phyloP scores from a whole-genome alignment of 2,797 vertebrate species.

The Sebastes kiyomatsui region DNA sequence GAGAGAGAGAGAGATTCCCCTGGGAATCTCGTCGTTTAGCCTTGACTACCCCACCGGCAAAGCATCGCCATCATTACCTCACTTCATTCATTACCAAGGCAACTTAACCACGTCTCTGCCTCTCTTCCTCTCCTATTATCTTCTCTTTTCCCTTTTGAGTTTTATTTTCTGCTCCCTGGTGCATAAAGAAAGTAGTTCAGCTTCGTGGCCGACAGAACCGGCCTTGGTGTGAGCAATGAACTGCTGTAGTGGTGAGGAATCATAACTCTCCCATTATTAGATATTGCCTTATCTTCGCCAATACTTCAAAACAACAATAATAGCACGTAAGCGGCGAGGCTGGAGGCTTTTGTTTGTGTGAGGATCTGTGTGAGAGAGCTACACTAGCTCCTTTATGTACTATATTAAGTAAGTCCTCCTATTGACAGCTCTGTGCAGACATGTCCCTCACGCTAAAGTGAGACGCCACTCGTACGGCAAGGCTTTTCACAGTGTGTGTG shows the following conservation, averaged over 20 bases:
- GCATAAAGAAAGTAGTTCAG: background rate
- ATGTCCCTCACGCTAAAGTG: background rate
- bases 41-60: background rate
- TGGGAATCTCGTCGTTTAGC: background rate
- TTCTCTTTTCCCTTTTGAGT: background rate
- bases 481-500: background rate
- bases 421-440: conserved; percentile 14
- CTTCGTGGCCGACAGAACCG: background rate
- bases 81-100: conserved; percentile 1
- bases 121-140: background rate
- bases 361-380: background rate
- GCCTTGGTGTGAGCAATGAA: background rate
- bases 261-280: conserved; percentile 25
- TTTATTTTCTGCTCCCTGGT: conserved; percentile 6
- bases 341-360: background rate
- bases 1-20: background rate
- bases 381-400: background rate
- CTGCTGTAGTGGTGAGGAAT: conserved; percentile 2
- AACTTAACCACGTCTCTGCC: background rate
- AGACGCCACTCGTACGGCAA: background rate
- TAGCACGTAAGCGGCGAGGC: background rate
- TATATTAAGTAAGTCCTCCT: conserved; percentile 3
- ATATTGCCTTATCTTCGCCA: background rate
- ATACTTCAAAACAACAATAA: conserved; percentile 23
- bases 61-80: background rate